Evolutionary conservation across 2,888 invertebrate genomes (phyloP), one percentile per base, ranked within the genome.

Genomic region (Drosophila neutralis): DNA sequence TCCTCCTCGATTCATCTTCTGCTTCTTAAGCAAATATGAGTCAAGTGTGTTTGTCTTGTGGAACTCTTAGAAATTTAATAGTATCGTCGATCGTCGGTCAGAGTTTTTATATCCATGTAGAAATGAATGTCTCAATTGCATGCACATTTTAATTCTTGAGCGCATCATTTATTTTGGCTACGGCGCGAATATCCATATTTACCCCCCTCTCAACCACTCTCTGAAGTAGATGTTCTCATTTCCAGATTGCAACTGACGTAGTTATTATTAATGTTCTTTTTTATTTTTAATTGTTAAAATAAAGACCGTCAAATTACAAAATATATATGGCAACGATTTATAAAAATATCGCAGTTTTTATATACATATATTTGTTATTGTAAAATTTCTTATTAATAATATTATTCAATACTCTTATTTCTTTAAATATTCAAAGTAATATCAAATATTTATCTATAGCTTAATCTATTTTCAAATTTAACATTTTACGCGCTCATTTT

Each of bases 41-140:
- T 89, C 89, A 87, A 87, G 87, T 85, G 65, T 58, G 40, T 51
- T 56, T 56, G 57, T n/a, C 33, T 36, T 21, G 18, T n/a, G 49
- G 61, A 62, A 35, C 65, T 69, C 71, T 78, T 51, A 61, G 73
- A 72, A 73, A 72, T 67, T 71, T 63, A 70, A 81, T 73, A 76
- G 49, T 58, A 11, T 35, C 53, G 57, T 57, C 56, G 60, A 69
- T 53, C 60, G 38, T 60, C 63, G 62, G 67, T 51, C 62, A 71
- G 65, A 49, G 62, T 68, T 72, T 75, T 67, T 70, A 68, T 68
- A 13, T 71, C 65, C 62, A 13, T 21, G 15, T 24, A 24, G 15
- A 61, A 38, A 45, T 52, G 36, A 52, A 69, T 72, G 69, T 59
- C 45, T 45, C 84, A 88, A 88, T 85, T 73, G 89, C 76, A 83